A percentile compares a stretch with the other conserved stretches of the same genome.
These are phyloP conservation scores for Xiphorhynchus elegans DNA, from an alignment of 2,113 vertebrate genomes.

Conservation along the genomic window DNA sequence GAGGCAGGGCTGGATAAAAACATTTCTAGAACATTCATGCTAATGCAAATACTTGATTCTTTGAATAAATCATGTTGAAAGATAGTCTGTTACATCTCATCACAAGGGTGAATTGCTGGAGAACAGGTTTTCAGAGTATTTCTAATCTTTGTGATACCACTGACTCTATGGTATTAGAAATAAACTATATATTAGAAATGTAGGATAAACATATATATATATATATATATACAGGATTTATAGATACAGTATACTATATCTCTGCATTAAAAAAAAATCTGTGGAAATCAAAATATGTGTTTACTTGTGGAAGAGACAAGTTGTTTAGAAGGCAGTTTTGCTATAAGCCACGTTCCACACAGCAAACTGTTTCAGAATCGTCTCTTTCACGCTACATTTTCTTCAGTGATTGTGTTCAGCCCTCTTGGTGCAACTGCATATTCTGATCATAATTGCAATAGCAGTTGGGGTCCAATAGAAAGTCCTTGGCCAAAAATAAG, in stretches of 20 bases:
- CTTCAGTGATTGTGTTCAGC: not conserved
- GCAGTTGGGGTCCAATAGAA: not conserved
- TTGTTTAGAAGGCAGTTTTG: not conserved
- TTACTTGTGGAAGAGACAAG: not conserved
- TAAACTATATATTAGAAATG: too few relatives aligned
- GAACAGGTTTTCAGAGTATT: conserved; percentile 20
- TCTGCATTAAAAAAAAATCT: not conserved
- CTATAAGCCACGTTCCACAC: not conserved
- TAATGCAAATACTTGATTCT: not conserved
- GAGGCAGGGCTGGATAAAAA: not conserved
- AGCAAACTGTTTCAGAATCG: not conserved
- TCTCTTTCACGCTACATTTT: not conserved
- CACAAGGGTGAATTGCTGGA: not conserved
- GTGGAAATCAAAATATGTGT: not conserved
- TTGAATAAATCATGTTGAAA: not conserved
- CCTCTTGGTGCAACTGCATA: not conserved
- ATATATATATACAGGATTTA: not conserved
- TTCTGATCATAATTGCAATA: not conserved
- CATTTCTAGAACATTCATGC: not conserved
- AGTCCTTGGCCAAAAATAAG: not conserved
- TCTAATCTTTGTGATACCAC: not conserved
- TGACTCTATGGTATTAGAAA: not conserved
- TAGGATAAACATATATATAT: not conserved
- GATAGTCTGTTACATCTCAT: conserved; percentile 10
- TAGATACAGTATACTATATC: not conserved